These are phyloP conservation scores for Sialis lutaria DNA, from an alignment of 2,888 invertebrate species.

Conservation along the genomic window DNA sequence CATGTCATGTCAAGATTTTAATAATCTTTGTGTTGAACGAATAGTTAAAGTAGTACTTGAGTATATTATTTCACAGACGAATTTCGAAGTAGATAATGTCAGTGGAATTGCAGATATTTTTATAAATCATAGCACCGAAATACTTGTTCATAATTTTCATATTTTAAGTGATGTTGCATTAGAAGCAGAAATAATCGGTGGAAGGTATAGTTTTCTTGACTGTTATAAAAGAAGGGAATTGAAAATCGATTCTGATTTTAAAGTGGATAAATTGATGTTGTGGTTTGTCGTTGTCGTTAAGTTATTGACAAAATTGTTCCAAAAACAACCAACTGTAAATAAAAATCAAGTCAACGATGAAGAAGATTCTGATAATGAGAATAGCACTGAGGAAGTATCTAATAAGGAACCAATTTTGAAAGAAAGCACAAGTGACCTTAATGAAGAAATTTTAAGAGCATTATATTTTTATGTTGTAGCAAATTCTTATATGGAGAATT, in stretches of 20 bases:
- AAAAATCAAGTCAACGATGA: slow-evolving; percentile 15
- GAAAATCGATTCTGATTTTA: background rate
- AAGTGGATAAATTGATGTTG: background rate
- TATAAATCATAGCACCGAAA: background rate
- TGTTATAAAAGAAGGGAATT: background rate
- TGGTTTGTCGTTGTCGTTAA: background rate
- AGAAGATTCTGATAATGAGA: slow-evolving; percentile 11
- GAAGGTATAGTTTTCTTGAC: background rate
- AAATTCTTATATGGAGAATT: slow-evolving; percentile 22
- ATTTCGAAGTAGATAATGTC: background rate
- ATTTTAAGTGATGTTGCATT: background rate
- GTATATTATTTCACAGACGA: background rate
- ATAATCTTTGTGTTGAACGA: background rate
- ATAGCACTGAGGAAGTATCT: slow-evolving; percentile 13
- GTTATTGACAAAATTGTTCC: slow-evolving; percentile 2
- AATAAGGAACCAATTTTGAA: background rate
- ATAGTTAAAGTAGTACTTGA: background rate
- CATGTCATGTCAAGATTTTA: slow-evolving; percentile 8
- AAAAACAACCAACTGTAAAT: slow-evolving; percentile 9
- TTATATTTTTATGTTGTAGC: slow-evolving; percentile 22
- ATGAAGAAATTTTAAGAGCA: slow-evolving; percentile 9
- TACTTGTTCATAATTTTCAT: background rate
- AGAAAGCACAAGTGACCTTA: background rate
- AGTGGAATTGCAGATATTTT: background rate
- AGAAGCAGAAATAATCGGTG: slow-evolving; percentile 1